A percentile compares a stretch with the other conserved stretches of the same genome.
These are phyloP conservation scores for Stichodactyla helianthus DNA, from an alignment of 64 coral and sea anemone species.

Conservation along the genomic window DNA sequence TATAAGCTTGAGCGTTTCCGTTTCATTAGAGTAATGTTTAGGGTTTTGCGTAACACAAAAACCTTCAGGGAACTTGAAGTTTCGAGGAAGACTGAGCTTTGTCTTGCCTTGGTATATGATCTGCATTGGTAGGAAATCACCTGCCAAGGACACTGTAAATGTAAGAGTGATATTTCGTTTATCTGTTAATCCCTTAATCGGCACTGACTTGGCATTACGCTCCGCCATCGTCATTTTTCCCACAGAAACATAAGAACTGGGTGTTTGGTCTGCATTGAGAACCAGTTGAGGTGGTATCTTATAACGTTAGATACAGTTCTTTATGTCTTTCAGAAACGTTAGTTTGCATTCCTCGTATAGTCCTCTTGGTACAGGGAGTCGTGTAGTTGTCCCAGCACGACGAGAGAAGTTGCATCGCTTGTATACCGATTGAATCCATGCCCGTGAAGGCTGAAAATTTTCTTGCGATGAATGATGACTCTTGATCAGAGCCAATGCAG, in stretches of 20 bases:
- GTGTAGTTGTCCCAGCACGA: constrained; percentile 35
- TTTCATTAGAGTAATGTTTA: constrained; percentile 52
- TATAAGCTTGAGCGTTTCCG: constrained; percentile 32
- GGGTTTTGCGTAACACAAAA: constrained; percentile 35
- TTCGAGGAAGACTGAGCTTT: constrained; percentile 20
- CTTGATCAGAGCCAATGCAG: constrained; percentile 20
- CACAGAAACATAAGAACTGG: constrained; percentile 26
- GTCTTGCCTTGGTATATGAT: constrained; percentile 49
- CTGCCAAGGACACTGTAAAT: constrained; percentile 22
- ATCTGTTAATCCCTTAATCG: constrained; percentile 22
- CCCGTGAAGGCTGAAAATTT: not conserved
- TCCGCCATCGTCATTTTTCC: constrained; percentile 27
- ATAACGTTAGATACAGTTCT: not conserved
- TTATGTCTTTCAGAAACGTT: constrained; percentile 25
- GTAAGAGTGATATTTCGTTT: constrained; percentile 41
- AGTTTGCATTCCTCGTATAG: constrained; percentile 43
- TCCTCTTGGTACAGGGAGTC: constrained; percentile 11
- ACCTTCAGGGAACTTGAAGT: constrained; percentile 18
- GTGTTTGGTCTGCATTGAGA: constrained; percentile 35
- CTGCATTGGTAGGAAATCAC: constrained; percentile 43
- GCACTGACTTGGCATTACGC: constrained; percentile 22
- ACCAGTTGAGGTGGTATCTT: constrained; percentile 28
- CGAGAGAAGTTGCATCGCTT: constrained; percentile 36
- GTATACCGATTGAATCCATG: constrained; percentile 34
- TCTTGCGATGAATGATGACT: not conserved